Evolutionary conservation across 2,888 invertebrate genomes (phyloP).

Genomic region (Steinernema hermaphroditum): DNA sequence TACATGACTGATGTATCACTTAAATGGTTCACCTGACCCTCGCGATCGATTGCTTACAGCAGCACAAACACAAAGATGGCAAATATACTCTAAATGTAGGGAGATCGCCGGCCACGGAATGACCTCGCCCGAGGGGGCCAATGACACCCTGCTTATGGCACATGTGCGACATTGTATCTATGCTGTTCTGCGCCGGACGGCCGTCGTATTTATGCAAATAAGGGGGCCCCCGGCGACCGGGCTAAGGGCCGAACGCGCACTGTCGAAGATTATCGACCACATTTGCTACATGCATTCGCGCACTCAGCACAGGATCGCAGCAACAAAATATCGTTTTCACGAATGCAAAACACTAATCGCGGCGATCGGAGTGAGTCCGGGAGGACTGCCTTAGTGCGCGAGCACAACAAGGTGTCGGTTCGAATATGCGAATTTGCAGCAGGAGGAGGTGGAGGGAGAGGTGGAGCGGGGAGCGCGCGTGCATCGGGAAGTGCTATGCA

Average conservation of each 20-base stretch:
- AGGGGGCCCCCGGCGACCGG: background rate
- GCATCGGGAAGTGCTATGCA: too few species aligned
- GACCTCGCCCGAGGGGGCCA: too few species aligned
- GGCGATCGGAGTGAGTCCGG: background rate
- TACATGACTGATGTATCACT: too few species aligned
- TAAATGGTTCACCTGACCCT: too few species aligned
- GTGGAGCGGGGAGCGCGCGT: background rate
- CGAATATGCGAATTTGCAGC: conserved; percentile 1
- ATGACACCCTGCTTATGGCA: too few species aligned
- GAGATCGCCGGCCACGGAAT: too few species aligned
- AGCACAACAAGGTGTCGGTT: background rate
- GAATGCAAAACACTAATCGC: background rate
- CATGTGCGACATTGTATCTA: conserved; percentile 5
- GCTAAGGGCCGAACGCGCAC: background rate
- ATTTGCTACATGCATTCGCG: background rate
- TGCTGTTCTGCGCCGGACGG: background rate
- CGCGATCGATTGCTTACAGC: too few species aligned
- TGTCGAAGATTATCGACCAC: background rate
- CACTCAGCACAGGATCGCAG: background rate
- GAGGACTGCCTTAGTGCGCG: background rate
- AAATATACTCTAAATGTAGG: too few species aligned
- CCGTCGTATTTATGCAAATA: background rate
- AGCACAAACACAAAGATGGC: too few species aligned
- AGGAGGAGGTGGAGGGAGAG: background rate
- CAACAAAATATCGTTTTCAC: background rate